These are phyloP conservation scores for Perca flavescens DNA, from an alignment of 2,113 vertebrate species.

Conservation along the genomic window DNA sequence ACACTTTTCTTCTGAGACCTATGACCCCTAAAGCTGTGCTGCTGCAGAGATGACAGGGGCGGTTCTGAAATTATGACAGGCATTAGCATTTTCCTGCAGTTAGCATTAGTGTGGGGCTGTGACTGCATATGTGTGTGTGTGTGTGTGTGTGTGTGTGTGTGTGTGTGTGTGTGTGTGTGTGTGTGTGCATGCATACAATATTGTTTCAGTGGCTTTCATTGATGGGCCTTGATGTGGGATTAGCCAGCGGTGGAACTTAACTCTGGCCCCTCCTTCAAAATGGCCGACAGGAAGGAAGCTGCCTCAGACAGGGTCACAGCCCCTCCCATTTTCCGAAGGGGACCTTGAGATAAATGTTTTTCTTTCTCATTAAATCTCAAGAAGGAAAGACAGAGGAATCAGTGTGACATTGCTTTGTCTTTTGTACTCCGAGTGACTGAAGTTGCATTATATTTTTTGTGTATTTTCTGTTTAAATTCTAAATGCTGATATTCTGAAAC, in stretches of 20 bases:
- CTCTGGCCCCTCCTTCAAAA: slow-evolving; percentile 79
- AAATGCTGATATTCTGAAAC: slow-evolving; percentile 15
- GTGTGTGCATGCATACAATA: slow-evolving; percentile 60
- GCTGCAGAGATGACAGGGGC: slow-evolving; percentile 76
- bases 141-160: slow-evolving; percentile 8
- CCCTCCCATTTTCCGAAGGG: slow-evolving; percentile 81
- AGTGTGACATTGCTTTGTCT: slow-evolving; percentile 80
- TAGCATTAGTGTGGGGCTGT: slow-evolving; percentile 76
- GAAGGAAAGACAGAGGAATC: slow-evolving; percentile 66
- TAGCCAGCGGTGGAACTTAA: slow-evolving; percentile 71
- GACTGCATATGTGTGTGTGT: slow-evolving; percentile 51
- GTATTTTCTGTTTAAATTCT: slow-evolving; percentile 8
- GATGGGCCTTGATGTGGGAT: slow-evolving; percentile 78
- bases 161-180: slow-evolving; percentile 1
- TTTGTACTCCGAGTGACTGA: slow-evolving; percentile 55
- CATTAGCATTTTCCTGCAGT: slow-evolving; percentile 82
- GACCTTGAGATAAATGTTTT: slow-evolving; percentile 81
- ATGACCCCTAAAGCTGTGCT: slow-evolving; percentile 79
- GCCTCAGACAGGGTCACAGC: slow-evolving; percentile 77
- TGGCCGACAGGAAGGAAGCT: slow-evolving; percentile 81
- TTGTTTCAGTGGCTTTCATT: slow-evolving; percentile 69
- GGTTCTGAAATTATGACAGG: slow-evolving; percentile 82
- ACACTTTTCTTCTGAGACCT: slow-evolving; percentile 69
- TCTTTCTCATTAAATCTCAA: slow-evolving; percentile 81
- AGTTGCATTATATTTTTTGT: slow-evolving; percentile 3